Base-by-base conservation (phyloP, 2,888 invertebrate species). In the Ecliptopera silaceata region DNA sequence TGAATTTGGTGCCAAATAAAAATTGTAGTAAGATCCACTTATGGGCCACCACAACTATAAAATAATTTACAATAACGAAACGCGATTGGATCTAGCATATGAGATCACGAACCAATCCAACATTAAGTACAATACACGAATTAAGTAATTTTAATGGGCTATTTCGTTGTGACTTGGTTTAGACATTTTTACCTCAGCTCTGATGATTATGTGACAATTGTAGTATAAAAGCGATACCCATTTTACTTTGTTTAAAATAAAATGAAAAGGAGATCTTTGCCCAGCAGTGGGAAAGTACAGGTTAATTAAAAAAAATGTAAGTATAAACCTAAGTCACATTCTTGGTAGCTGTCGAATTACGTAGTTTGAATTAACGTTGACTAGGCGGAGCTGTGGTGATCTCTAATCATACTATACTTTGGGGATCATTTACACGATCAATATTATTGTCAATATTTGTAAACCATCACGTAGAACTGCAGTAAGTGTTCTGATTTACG, bases 51-150 rank as follows among this genome's bases (percentile, higher is more conserved):
- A 79, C 74, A 78, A 77, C 71, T 62, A 6, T 47, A 45, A 34
- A 53, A 46, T 56, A 64, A 60, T 59, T 59, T 63, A 61, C 29
- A 51, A 67, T 45, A 64, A 51, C 53, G 53, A 61, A 60, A 47
- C 56, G 61, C 56, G 56, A 71, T 64, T 69, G 66, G 65, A 61
- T 67, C 74, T 68, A 69, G 77, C 68, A 70, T 75, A 86, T 87
- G 89, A 89, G 89, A 89, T 89, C 89, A 82, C 67, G 69, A 82
- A 84, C 81, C 86, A 84, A 86, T 86, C 72, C 69, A 69, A 64
- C 48, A 59, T 68, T 81, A 84, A 84, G 81, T 83, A 83, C 79
- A 74, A 61, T 29, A 63, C 61, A 26, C 56, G 56, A 47, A 54
- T 51, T 44, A 57, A 46, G 42, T 26, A 50, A 61, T 36, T 36